Conservation (phyloP, 2,888 invertebrate genomes). For the Morinoia aosen region DNA sequence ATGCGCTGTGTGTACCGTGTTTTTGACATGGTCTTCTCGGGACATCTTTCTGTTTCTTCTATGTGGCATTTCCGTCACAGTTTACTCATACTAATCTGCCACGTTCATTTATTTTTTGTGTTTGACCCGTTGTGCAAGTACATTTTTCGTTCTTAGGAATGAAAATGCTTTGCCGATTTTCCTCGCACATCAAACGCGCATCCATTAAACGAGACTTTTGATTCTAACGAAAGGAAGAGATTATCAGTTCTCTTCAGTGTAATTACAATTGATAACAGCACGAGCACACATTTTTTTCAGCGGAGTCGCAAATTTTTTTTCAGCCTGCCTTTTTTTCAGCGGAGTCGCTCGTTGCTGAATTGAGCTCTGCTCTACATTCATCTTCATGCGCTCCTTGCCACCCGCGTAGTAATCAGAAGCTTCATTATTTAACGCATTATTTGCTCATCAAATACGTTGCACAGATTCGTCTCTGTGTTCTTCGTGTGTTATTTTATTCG, state of each 20-base stretch:
- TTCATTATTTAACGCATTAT: neutral
- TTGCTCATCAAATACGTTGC: neutral
- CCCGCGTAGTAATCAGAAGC: neutral
- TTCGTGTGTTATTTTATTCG: neutral
- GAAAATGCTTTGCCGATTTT: neutral
- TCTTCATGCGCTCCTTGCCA: neutral
- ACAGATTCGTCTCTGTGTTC: neutral
- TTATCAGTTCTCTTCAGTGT: neutral
- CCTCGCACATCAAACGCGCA: neutral
- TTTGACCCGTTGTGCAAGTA: neutral
- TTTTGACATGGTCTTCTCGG: too few species aligned
- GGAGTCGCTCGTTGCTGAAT: neutral
- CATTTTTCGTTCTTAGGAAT: neutral
- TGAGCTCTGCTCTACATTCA: neutral
- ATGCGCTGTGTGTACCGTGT: too few species aligned
- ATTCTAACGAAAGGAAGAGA: neutral
- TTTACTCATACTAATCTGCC: too few species aligned
- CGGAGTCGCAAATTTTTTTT: too few species aligned
- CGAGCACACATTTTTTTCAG: neutral
- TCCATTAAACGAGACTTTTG: neutral
- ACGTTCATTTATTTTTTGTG: neutral
- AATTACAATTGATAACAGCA: neutral
- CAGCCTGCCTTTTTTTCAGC: neutral
- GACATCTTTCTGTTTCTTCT: too few species aligned
- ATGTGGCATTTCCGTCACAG: too few species aligned